These are phyloP conservation scores for Sterna hirundo DNA, from an alignment of 2,113 vertebrate genomes.

Conservation along the genomic window DNA sequence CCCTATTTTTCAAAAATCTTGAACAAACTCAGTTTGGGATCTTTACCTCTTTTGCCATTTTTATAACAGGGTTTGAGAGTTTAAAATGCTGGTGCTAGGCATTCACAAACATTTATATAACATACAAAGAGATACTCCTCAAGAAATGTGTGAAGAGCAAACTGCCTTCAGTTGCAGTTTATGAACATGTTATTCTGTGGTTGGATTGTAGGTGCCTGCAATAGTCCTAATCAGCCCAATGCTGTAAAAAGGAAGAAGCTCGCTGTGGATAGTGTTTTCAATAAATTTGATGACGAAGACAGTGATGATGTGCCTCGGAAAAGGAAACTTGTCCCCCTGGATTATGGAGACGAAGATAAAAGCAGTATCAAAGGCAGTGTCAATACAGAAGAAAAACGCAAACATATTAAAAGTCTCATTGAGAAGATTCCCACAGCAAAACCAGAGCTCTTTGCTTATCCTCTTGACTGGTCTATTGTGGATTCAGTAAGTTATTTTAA, in stretches of 20 bases:
- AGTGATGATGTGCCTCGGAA: slow-evolving; percentile 93
- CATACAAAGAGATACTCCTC: neutral
- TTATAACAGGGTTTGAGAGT: neutral
- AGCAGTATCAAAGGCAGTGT: slow-evolving; percentile 89
- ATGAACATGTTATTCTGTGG: neutral
- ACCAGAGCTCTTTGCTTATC: slow-evolving; percentile 96
- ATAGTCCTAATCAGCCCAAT: slow-evolving; percentile 94
- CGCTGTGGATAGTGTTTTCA: slow-evolving; percentile 95
- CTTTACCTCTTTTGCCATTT: neutral
- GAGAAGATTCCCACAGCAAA: slow-evolving; percentile 98
- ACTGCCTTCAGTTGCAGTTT: neutral
- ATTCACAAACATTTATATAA: neutral
- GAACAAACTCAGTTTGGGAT: neutral
- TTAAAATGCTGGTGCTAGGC: neutral
- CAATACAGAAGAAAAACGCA: slow-evolving; percentile 95
- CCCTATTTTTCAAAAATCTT: neutral
- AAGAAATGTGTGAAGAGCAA: neutral
- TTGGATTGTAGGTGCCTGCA: slow-evolving; percentile 82
- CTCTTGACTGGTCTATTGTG: slow-evolving; percentile 97
- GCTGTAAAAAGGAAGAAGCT: slow-evolving; percentile 94
- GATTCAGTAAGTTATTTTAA: slow-evolving; percentile 86
- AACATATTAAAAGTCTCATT: slow-evolving; percentile 98
- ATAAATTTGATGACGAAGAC: slow-evolving; percentile 97
- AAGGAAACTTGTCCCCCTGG: slow-evolving; percentile 95
- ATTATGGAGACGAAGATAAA: slow-evolving; percentile 98